Percentiles rank a stretch among this genome's conserved stretches.
These are phyloP conservation scores for Odiellus spinosus DNA, from an alignment of 2,888 invertebrate genomes.

Conservation along the genomic window DNA sequence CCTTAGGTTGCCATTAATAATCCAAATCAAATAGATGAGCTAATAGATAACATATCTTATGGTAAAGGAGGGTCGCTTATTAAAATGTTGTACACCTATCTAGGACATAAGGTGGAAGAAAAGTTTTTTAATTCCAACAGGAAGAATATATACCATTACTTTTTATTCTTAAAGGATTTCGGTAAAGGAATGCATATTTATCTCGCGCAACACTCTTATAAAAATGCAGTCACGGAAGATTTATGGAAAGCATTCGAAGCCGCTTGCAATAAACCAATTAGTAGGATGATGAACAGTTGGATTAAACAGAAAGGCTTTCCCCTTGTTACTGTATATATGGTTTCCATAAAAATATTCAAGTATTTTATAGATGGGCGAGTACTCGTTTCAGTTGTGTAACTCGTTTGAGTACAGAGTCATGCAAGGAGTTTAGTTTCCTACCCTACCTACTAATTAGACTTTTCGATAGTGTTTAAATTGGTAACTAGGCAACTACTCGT, in stretches of 20 bases:
- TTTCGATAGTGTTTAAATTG: too few relatives aligned
- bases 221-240: slow-evolving; percentile 82
- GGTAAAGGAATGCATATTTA: slow-evolving; percentile 82
- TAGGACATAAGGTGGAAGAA: slow-evolving; percentile 51
- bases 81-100: slow-evolving; percentile 80
- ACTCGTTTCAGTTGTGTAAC: too few relatives aligned
- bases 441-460: too few relatives aligned
- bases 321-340: slow-evolving; percentile 40
- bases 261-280: slow-evolving; percentile 75
- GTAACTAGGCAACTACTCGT: too few relatives aligned
- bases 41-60: slow-evolving; percentile 93
- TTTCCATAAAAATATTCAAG: too few relatives aligned
- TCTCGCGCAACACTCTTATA: slow-evolving; percentile 66
- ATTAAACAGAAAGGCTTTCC: slow-evolving; percentile 92
- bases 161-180: slow-evolving; percentile 44
- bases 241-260: slow-evolving; percentile 78
- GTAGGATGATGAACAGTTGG: slow-evolving; percentile 89
- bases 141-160: too few relatives aligned
- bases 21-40: slow-evolving; percentile 89
- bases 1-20: slow-evolving; percentile 48
- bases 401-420: too few relatives aligned
- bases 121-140: too few relatives aligned
- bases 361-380: too few relatives aligned
- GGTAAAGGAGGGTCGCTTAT: slow-evolving; percentile 89
- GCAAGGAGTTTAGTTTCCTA: too few relatives aligned